A percentile compares a stretch with the other conserved stretches of the same genome.
Evolutionary conservation across 2,888 invertebrate species (phyloP).

Genomic region (Trissolcus japonicus): DNA sequence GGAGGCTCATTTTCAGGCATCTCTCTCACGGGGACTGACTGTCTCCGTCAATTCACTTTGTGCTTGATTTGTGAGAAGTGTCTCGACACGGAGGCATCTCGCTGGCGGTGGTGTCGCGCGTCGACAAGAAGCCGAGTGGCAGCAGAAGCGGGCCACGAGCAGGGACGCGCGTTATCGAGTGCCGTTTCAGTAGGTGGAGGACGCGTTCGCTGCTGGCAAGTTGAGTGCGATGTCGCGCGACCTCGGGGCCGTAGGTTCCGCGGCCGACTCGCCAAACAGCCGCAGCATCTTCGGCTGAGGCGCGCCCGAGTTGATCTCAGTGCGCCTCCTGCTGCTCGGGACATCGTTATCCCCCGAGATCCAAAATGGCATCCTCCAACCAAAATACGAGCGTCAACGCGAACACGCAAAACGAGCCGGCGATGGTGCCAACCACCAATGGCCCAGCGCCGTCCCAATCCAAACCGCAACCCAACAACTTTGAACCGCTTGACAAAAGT

Average conservation of each 20-base stretch:
- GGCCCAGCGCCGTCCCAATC: constrained; percentile 62
- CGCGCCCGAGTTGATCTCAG: neutral
- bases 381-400: constrained; percentile 63
- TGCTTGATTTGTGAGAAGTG: constrained; percentile 31
- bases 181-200: neutral
- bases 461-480: constrained; percentile 63
- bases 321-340: neutral
- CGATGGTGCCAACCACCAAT: constrained; percentile 59
- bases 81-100: constrained; percentile 26
- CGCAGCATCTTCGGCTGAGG: constrained; percentile 25
- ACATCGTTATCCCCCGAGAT: neutral
- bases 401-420: constrained; percentile 58
- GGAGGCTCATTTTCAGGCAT: no score
- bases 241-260: constrained; percentile 3
- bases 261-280: constrained; percentile 1
- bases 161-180: neutral
- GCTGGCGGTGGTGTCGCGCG: constrained; percentile 34
- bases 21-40: neutral
- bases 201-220: neutral
- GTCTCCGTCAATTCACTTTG: constrained; percentile 33
- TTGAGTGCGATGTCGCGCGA: constrained; percentile 29
- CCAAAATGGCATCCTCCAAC: constrained; percentile 71
- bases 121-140: constrained; percentile 16
- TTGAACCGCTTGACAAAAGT: constrained; percentile 74
- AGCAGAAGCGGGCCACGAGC: constrained; percentile 2